These are phyloP conservation scores for Nemopilema nomurai DNA, from an alignment of 30 jellyfish, hydroid and myxozoan genomes.

Conservation along the genomic window DNA sequence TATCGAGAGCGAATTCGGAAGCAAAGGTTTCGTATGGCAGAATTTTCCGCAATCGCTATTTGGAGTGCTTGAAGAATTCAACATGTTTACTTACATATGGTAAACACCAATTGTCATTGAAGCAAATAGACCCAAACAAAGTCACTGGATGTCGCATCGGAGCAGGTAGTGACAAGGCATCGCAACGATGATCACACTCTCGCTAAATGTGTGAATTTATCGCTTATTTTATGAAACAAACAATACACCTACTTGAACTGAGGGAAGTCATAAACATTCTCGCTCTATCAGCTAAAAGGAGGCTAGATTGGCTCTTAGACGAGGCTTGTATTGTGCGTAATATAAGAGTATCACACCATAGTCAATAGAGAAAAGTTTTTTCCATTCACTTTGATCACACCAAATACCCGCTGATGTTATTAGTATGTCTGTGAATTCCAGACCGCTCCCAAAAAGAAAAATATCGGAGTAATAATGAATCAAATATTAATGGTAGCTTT, in stretches of 20 bases:
- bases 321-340: background rate
- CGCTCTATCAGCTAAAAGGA: background rate
- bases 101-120: background rate
- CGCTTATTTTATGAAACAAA: background rate
- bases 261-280: background rate
- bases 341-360: background rate
- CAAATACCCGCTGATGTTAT: no score
- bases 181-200: background rate
- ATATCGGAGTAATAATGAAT: no score
- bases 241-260: background rate
- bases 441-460: no score
- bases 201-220: background rate
- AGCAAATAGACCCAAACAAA: background rate
- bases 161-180: background rate
- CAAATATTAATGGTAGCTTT: no score
- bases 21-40: no score
- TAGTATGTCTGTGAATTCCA: no score
- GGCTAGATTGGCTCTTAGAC: background rate
- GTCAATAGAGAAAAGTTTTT: background rate
- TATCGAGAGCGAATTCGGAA: no score
- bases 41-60: background rate
- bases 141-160: background rate
- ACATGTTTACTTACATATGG: background rate
- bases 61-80: background rate
- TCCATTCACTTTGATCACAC: no score